Base-by-base conservation (phyloP, 1,140 invertebrate genomes). In the Zaprionus lachaisei region DNA sequence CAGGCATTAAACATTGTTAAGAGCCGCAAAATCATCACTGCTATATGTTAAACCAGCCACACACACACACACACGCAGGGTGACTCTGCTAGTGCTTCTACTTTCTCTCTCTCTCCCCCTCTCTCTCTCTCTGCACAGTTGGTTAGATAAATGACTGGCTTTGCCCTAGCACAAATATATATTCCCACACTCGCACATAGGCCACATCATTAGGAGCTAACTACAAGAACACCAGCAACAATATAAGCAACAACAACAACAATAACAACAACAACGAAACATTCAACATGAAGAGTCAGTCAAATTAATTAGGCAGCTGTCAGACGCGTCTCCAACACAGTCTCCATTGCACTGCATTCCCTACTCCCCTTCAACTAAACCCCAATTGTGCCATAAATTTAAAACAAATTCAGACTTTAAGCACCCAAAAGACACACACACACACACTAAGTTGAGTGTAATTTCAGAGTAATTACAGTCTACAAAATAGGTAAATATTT, bases 261-360 rank as follows among this genome's bases (percentile, higher is more conserved):
- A 71, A 17, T 44, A 68, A 28, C 62, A 71, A 17, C 58, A 72
- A 37, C 62, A 68, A 51, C 37, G 37, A 63, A 79, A 71, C 47
- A 70, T 73, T 79, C 51, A 60, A 66, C 78, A 71, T 73, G 74
- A 76, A 73, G 62, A 81, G 68, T 76, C 65, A 63, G 78, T 65
- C 83, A 73, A 81, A 89, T 87, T 84, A 87, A 87, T 87, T 87
- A 89, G 49, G 69, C 72, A 80, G 77, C 72, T 76, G 67, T 72
- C 61, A 60, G 66, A 26, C 58, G 67, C 54, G 38, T 38, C 44
- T 65, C 51, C n/a, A 44, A 22, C 47, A 22, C 47, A 17, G 7
- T 31, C 37, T 66, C 14, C 34, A 5, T 55, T 20, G 63, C 12
- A n/a, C 31, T 34, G 22, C 22, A 22, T 1, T 9, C 31, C 12